phyloP scores from a whole-genome alignment of 2,113 vertebrate species.

The Aplodontia rufa region DNA sequence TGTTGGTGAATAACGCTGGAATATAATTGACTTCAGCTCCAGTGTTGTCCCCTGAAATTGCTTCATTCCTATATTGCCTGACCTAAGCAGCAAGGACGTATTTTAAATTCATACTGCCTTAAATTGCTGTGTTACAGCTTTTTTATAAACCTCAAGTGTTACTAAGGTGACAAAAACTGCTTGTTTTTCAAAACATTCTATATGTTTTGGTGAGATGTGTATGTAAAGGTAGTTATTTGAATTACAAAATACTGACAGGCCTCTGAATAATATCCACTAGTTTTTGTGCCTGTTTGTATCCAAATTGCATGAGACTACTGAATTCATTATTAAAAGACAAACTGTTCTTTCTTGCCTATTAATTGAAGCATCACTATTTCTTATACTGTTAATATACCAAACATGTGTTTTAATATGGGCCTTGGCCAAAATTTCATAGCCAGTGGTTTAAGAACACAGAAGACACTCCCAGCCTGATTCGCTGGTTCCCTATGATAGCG shows the following conservation, averaged over 20 bases:
- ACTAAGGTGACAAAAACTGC: slow-evolving; percentile 65
- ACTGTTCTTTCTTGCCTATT: slow-evolving; percentile 67
- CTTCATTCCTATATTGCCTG: slow-evolving; percentile 64
- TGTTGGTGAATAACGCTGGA: slow-evolving; percentile 64
- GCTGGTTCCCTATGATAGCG: slow-evolving; percentile 11
- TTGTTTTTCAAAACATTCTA: slow-evolving; percentile 51
- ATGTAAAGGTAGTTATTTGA: slow-evolving; percentile 47
- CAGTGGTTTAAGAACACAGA: slow-evolving; percentile 75
- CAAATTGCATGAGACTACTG: not conserved
- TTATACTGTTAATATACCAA: slow-evolving; percentile 77
- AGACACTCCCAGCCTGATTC: slow-evolving; percentile 66
- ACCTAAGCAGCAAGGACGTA: slow-evolving; percentile 72
- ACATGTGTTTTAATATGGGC: slow-evolving; percentile 74
- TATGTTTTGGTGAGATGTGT: slow-evolving; percentile 18
- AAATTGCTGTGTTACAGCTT: slow-evolving; percentile 62
- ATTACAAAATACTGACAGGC: slow-evolving; percentile 48
- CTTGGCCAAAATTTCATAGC: slow-evolving; percentile 62
- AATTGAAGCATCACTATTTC: slow-evolving; percentile 63
- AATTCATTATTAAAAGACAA: slow-evolving; percentile 65
- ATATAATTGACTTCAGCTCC: slow-evolving; percentile 77
- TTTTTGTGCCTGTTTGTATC: slow-evolving; percentile 57
- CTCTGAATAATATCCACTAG: slow-evolving; percentile 43
- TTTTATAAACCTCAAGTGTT: slow-evolving; percentile 51
- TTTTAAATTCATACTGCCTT: slow-evolving; percentile 76
- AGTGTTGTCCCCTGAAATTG: slow-evolving; percentile 62